Percentiles rank a stretch among this genome's conserved stretches.
Conservation (phyloP, 1,140 invertebrate genomes). For the Musca domestica region DNA sequence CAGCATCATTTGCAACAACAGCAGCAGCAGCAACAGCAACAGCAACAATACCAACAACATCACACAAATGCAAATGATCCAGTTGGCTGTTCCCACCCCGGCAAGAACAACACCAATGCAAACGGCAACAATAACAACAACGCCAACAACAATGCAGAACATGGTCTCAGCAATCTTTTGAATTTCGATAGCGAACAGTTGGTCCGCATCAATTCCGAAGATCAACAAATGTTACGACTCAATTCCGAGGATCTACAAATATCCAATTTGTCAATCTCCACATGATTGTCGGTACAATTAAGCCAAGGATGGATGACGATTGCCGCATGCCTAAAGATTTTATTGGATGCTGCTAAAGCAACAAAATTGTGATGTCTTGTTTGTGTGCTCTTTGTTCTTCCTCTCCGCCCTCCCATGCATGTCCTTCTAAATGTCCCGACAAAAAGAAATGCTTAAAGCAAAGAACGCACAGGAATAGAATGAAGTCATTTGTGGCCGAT, state of each 20-base stretch:
- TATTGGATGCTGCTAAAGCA: too few relatives aligned
- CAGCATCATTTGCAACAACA: constrained; percentile 32
- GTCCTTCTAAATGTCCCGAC: neutral
- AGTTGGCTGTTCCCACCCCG: neutral
- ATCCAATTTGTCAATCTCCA: constrained; percentile 51
- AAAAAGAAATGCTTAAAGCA: too few relatives aligned
- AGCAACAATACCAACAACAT: constrained; percentile 14
- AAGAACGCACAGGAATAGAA: too few relatives aligned
- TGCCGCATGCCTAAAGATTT: neutral
- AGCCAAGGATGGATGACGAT: neutral
- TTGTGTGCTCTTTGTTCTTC: neutral
- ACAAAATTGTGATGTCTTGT: neutral
- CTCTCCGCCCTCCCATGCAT: neutral
- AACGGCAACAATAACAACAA: constrained; percentile 24
- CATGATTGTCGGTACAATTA: constrained; percentile 31
- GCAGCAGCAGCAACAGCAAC: constrained; percentile 33
- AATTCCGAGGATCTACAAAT: constrained; percentile 54
- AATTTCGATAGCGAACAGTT: constrained; percentile 57
- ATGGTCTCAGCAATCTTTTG: constrained; percentile 51
- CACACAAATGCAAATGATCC: constrained; percentile 21
- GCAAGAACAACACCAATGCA: constrained; percentile 17
- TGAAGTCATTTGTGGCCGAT: too few relatives aligned
- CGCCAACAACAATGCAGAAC: constrained; percentile 31
- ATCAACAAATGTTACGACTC: constrained; percentile 55
- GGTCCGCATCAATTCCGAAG: constrained; percentile 54